Evolutionary conservation across 1,140 invertebrate species (phyloP).

Genomic region (Anadara kagoshimensis): DNA sequence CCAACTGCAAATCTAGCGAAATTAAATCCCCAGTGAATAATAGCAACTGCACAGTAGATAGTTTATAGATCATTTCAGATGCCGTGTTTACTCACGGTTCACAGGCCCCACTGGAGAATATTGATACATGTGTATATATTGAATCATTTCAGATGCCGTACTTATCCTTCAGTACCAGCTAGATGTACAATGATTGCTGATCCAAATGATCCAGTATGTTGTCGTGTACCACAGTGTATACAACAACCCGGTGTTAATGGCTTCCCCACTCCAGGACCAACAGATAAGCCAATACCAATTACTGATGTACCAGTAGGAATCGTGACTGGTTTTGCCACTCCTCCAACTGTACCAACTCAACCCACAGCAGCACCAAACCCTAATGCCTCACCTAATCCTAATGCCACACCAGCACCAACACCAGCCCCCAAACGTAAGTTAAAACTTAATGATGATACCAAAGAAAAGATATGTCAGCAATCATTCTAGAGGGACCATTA

Average conservation of each 20-base stretch:
- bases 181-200: slow-evolving; percentile 55
- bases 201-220: slow-evolving; percentile 59
- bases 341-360: slow-evolving; percentile 25
- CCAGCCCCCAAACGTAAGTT: slow-evolving; percentile 33
- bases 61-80: too few relatives aligned
- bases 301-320: slow-evolving; percentile 34
- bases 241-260: slow-evolving; percentile 20
- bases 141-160: slow-evolving; percentile 47
- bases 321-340: slow-evolving; percentile 41
- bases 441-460: too few relatives aligned
- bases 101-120: neutral
- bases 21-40: too few relatives aligned
- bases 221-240: slow-evolving; percentile 57
- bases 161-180: slow-evolving; percentile 51
- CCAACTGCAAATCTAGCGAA: too few relatives aligned
- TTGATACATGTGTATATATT: neutral
- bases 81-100: neutral
- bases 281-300: slow-evolving; percentile 12
- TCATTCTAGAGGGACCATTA: too few relatives aligned
- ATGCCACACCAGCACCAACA: slow-evolving; percentile 25
- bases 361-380: neutral
- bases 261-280: slow-evolving; percentile 30
- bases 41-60: too few relatives aligned
- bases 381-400: slow-evolving; percentile 25
- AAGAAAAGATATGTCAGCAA: too few relatives aligned